Evolutionary conservation across 2,888 invertebrate genomes (phyloP), one percentile per base, ranked within the genome.

Genomic region (Drosophila quinaria): DNA sequence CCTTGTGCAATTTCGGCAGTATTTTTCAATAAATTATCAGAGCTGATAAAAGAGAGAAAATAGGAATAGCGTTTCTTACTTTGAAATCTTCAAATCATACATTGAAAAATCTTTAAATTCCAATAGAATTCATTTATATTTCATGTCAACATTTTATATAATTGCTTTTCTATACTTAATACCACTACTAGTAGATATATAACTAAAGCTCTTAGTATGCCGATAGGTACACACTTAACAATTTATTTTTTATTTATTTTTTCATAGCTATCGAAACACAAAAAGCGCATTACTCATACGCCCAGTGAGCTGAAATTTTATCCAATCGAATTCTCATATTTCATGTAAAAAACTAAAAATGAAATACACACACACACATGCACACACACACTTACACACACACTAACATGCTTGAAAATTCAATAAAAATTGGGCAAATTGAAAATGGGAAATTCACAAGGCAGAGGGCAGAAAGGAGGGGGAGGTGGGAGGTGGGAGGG

Each of bases 341-440:
- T 85, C 82, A 87, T 75, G 75, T 74, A 73, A 76, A 68, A 74
- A 69, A 70, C 49, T 37, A 67, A 71, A 52, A 66, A 74, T 33
- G 62, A 67, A 74, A 72, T 65, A 46, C 31, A 51, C 46, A 58
- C n/a, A 31, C 41, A 74, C 44, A 73, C 44, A 35, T 31, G 22
- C 29, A 25, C 11, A 55, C 37, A 63, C 31, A 37, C 37, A 74
- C 54, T 17, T 19, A 33, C n/a, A 47, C 11, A 33, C 44, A 50
- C 46, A 41, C 42, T 41, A 19, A 49, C 33, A 55, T 68, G 70
- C 63, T 81, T 80, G 72, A 81, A 88, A 87, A 89, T 89, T 90
- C 89, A 88, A 90, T 90, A 81, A 71, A 81, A 81, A 75, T 78
- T 74, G 80, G 63, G 56, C 68, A 90, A 84, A 89, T 89, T 87